Evolutionary conservation across 2,888 invertebrate species (phyloP).

Genomic region (Phortica magna): DNA sequence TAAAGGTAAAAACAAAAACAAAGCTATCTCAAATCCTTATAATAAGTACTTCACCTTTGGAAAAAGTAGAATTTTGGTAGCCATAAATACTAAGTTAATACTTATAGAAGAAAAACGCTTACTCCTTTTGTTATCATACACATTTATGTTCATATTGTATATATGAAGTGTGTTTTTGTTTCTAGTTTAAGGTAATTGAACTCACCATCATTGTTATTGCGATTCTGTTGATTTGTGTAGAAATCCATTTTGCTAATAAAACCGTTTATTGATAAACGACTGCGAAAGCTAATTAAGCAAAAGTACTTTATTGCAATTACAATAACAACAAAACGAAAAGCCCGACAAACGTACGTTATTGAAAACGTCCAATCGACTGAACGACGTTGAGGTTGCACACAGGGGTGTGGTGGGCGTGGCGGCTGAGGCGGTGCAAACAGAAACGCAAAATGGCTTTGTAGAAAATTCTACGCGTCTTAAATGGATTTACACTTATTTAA

Average conservation of each 20-base stretch:
- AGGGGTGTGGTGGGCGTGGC: background rate
- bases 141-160: too few species aligned
- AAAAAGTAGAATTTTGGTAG: too few species aligned
- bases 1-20: too few species aligned
- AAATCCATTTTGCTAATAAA: slow-evolving; percentile 66
- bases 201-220: slow-evolving; percentile 64
- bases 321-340: background rate
- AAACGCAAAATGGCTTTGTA: background rate
- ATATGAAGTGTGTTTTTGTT: too few species aligned
- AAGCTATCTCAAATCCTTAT: too few species aligned
- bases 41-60: too few species aligned
- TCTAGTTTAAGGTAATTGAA: slow-evolving; percentile 46
- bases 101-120: too few species aligned
- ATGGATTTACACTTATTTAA: too few species aligned
- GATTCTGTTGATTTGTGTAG: slow-evolving; percentile 60
- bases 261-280: slow-evolving; percentile 9
- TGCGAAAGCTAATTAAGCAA: background rate
- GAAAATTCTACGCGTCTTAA: background rate
- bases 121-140: too few species aligned
- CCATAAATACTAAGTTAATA: too few species aligned
- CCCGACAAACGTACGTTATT: background rate
- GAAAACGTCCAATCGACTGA: background rate
- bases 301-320: background rate
- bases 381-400: too few species aligned
- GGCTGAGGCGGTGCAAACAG: too few species aligned